Evolutionary conservation across 2,797 vertebrate genomes (phyloP).

Genomic region (Nyctalus aviator): DNA sequence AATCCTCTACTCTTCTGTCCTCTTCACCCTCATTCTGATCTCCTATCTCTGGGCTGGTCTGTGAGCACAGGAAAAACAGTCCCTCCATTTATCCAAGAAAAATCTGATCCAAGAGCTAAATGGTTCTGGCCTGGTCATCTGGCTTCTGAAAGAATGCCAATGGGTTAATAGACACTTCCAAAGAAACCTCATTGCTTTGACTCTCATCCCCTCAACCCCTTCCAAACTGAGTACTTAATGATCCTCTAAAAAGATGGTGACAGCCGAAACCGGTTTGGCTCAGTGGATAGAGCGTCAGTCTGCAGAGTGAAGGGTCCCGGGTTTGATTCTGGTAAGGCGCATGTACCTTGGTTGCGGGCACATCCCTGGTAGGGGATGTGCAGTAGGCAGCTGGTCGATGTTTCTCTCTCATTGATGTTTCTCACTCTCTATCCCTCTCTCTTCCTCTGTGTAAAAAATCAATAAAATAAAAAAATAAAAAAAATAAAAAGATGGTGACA

Average conservation of each 20-base stretch:
- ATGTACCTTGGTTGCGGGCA: no score
- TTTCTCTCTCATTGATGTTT: no score
- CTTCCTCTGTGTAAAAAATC: no score
- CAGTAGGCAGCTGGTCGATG: no score
- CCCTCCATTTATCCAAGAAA: neutral
- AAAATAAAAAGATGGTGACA: neutral
- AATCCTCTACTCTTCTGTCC: neutral
- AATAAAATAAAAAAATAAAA: no score
- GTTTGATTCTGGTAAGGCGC: no score
- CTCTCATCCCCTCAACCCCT: neutral
- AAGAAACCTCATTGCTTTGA: neutral
- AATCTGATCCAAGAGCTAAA: neutral
- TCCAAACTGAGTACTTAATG: neutral
- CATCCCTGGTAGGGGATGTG: no score
- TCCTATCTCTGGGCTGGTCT: neutral
- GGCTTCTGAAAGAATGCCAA: neutral
- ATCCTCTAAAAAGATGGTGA: neutral
- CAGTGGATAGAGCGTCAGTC: no score
- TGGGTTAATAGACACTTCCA: neutral
- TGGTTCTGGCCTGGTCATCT: neutral
- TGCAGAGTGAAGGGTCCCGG: no score
- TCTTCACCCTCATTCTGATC: neutral
- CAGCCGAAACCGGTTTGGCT: no score
- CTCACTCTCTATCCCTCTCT: no score
- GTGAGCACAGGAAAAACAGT: neutral